Conservation (phyloP, 2,797 vertebrate species). For the Liparis tanakae region DNA sequence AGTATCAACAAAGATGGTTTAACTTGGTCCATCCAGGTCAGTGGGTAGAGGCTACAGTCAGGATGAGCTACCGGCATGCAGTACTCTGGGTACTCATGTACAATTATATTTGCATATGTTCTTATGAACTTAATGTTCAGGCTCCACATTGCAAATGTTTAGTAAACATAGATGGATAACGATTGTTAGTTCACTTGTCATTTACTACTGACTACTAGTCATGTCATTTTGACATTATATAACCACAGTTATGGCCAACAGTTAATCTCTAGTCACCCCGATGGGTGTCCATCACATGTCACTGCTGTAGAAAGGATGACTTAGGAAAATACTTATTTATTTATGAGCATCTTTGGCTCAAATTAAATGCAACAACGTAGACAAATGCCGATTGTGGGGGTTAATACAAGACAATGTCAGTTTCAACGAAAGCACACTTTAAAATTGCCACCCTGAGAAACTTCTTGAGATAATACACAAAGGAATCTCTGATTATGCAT, state of each 20-base stretch:
- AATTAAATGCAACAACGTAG: slow-evolving; percentile 32
- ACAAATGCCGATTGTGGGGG: slow-evolving; percentile 3
- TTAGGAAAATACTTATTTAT: no score
- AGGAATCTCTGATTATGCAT: slow-evolving; percentile 20
- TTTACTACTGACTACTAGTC: no score
- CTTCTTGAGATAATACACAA: slow-evolving; percentile 10
- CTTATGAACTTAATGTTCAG: no score
- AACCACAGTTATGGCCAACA: no score
- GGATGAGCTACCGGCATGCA: slow-evolving; percentile 10
- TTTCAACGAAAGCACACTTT: slow-evolving; percentile 1
- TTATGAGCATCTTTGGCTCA: no score
- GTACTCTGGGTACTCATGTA: slow-evolving; percentile 14
- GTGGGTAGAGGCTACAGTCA: background rate
- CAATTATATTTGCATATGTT: slow-evolving; percentile 18
- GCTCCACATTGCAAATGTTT: no score
- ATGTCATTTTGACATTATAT: no score
- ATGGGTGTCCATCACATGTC: slow-evolving; percentile 29
- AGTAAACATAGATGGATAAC: no score
- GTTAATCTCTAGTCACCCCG: no score
- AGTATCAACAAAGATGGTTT: slow-evolving; percentile 6
- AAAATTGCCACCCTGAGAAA: slow-evolving; percentile 4
- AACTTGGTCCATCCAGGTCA: slow-evolving; percentile 11
- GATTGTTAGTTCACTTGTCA: no score
- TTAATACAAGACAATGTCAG: slow-evolving; percentile 5
- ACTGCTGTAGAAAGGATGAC: slow-evolving; percentile 15